Evolutionary conservation across 2,797 vertebrate species (phyloP).

Genomic region (Cetoscarus ocellatus): DNA sequence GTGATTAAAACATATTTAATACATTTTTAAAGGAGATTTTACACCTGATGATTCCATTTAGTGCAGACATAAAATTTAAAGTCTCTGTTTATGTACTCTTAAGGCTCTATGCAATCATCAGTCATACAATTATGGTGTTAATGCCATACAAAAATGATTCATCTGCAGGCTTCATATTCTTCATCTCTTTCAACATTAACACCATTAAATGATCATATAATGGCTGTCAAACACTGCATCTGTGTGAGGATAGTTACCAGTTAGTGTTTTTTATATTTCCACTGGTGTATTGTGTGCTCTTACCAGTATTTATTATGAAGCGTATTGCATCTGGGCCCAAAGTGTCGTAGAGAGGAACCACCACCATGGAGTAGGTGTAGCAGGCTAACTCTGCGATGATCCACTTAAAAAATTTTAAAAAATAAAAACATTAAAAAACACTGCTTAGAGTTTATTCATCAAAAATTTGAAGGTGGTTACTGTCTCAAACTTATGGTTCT

Average conservation of each 20-base stretch:
- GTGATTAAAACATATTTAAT: background rate
- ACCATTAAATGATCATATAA: too few relatives aligned
- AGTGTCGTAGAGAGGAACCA: constrained; percentile 97
- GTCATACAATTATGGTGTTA: too few relatives aligned
- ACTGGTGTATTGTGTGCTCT: constrained; percentile 38
- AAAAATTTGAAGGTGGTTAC: too few relatives aligned
- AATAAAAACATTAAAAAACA: too few relatives aligned
- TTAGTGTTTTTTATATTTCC: background rate
- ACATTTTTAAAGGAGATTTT: too few relatives aligned
- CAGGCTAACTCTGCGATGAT: constrained; percentile 97
- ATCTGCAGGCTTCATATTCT: background rate
- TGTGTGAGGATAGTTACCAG: background rate
- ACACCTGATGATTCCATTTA: too few relatives aligned
- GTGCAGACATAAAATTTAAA: too few relatives aligned
- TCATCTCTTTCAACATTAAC: background rate
- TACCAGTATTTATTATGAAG: constrained; percentile 97
- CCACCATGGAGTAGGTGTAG: constrained; percentile 99
- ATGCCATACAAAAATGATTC: background rate
- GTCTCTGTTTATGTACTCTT: too few relatives aligned
- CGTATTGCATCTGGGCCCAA: constrained; percentile 94
- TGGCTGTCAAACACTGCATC: background rate
- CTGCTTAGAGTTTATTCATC: too few relatives aligned
- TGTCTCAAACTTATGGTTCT: too few relatives aligned
- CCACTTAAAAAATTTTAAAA: constrained; percentile 90
- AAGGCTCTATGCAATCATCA: too few relatives aligned